Base-by-base conservation (phyloP, 2,888 invertebrate species). In the Habroteleia sp. region DNA sequence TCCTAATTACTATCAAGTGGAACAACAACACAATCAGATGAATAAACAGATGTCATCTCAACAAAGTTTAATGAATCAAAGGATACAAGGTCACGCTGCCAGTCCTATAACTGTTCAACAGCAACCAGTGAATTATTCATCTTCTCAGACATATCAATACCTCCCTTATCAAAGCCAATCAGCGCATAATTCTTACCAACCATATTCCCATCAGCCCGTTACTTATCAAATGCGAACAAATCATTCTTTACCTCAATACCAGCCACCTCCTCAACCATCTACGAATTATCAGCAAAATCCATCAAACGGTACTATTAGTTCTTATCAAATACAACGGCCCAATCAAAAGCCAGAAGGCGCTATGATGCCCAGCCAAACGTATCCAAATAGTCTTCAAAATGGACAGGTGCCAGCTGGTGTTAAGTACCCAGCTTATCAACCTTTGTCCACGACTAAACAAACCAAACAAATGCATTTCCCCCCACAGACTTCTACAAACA, bases 401-500 rank as follows among this genome's bases (percentile, higher is more conserved):
- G 85, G 85, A 17, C 87, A 87, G 44, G 82, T 87, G 29, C 84
- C 84, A 23, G 81, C 85, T 4, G 87, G 85, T 50, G 83, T 84
- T 80, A 89, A 91, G 82, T 87, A 89, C 71, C 89, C 90, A 1
- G 91, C 93, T 0, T 94, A 94, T 81, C 93, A 93, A 85, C 93
- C 92, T 80, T 89, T 92, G 27, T 91, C 92, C 2, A 90, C 90
- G 2, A 89, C 91, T 5, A 92, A 93, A 79, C 91, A 92, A 80
- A 80, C 82, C 6, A 87, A 92, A 31, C 92, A 91, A 80, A 93
- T 94, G 1, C 93, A 93, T 76, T 94, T 94, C 80, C 94, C 94
- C 83, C 91, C 93, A 0, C 93, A 93, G 5, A 93, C n/a, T n/a
- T n/a, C n/a, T 94, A 1, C 94, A 94, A 82, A 92, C 92, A 93